A percentile compares a stretch with the other conserved stretches of the same genome.
Evolutionary conservation across 2,797 vertebrate genomes (phyloP).

Genomic region (Spondyliosoma cantharus): DNA sequence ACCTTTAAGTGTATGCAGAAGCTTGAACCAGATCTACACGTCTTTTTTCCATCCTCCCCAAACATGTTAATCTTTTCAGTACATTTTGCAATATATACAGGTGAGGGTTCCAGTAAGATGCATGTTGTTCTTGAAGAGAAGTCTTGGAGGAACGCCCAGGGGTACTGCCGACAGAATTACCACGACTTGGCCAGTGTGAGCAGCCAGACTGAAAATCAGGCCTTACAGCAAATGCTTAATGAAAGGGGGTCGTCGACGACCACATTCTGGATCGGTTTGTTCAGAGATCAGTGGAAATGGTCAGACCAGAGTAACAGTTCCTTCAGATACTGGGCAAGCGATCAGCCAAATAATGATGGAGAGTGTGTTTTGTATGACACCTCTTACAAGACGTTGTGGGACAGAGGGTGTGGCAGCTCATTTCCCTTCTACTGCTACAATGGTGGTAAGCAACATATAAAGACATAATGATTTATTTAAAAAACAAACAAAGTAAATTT

Average conservation of each 20-base stretch:
- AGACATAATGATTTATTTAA: not conserved
- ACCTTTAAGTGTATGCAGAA: not conserved
- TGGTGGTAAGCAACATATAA: conserved; percentile 11
- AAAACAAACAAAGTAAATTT: not conserved
- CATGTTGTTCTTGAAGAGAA: not conserved
- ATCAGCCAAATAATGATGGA: conserved; percentile 33
- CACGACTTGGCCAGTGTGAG: conserved; percentile 33
- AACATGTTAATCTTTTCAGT: not conserved
- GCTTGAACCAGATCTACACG: not conserved
- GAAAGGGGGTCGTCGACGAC: fast-evolving
- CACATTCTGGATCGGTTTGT: conserved; percentile 48
- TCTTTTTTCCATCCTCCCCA: not conserved
- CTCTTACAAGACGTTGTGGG: fast-evolving
- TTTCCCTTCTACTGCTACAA: conserved; percentile 3
- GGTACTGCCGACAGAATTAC: not conserved
- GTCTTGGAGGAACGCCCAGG: conserved; percentile 16
- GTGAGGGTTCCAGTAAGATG: not conserved
- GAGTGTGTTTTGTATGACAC: not conserved
- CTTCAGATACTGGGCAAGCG: conserved; percentile 3
- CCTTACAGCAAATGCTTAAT: not conserved
- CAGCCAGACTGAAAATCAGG: conserved; percentile 34
- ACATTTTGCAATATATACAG: conserved; percentile 22
- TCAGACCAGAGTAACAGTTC: conserved; percentile 37
- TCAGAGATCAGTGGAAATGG: conserved; percentile 54
- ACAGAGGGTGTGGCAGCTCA: fast-evolving